Base-by-base conservation (phyloP, 2,113 vertebrate species). In the Rhabdornis inornatus region DNA sequence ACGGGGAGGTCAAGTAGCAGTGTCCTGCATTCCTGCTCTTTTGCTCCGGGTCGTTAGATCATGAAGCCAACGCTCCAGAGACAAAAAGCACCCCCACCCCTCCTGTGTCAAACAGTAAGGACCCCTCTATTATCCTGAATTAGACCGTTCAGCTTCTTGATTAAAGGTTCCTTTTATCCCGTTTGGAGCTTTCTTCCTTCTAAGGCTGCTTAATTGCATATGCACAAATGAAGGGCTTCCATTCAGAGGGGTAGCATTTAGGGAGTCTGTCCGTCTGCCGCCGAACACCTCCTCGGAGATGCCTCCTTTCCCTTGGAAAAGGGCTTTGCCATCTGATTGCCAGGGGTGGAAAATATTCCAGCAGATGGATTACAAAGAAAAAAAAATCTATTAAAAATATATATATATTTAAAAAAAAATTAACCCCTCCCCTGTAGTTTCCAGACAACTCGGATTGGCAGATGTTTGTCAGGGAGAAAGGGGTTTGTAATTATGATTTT, bases 241-340 rank as follows among this genome's bases (percentile, higher is more conserved):
- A 98, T 97, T 98, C 91, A 98, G 96, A 98, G 98, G 97, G 97
- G 97, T 98, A 97, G 98, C 95, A 98, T 98, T 98, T 98, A 91
- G 97, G 98, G 98, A 98, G 98, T 98, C 98, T 96, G 96, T 86
- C 94, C 97, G 98, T 98, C 98, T 98, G 98, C 98, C 93, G 94
- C 97, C 94, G 57, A 96, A 94, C 95, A 96, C 94, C 96, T 94
- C 95, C 94, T 82, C 87, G 84, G 93, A 49, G 82, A 64, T 47
- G 57, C 83, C 80, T 45, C 72, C 89, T 79, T 5, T 31, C 94
- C 91, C 89, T 87, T 27, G 40, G 69, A 66, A 66, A 83, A 91
- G 61, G 7, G 47, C 89, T 92, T 27, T 87, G 80, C 92, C 78
- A 91, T 86, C 93, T 60, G 13, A 60, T 78, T 52, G 18, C 87